Base-by-base conservation (phyloP, 2,113 vertebrate species). In the Myiagra hebetior region DNA sequence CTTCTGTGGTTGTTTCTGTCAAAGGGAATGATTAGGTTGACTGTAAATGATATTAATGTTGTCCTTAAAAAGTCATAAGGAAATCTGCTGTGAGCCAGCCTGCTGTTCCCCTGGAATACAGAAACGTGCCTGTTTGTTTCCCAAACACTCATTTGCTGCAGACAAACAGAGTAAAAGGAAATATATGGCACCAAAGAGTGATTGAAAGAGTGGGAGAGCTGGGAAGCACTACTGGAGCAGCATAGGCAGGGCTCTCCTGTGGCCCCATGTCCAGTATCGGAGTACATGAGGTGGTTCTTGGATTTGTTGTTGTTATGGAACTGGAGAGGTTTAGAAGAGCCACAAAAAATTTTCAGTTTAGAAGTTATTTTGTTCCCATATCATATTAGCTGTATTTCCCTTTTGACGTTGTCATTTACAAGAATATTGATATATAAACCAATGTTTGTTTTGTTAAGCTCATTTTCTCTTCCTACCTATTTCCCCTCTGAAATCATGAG, bases 401-500 rank as follows among this genome's bases (percentile, higher is more conserved):
- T 85, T 80, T 59, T 84, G 90, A 84, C 59, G 6, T 39, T 85
- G 72, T 82, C 76, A 79, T 90, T 96, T 96, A 90, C 82, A 67
- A 56, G 47, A 91, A 78, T 96, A 91, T 91, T 96, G 95, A 93
- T 75, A 77, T 59, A 74, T 19, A 96, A 94, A 80, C 79, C 67
- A 1, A 64, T 81, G 85, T 74, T 96, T 93, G 82, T 63, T 96
- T 84, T 87, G 82, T 52, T 85, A 42, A 86, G 87, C 85, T 97
- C 93, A 86, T 95, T 95, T 95, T 93, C 78, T 83, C 47, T 91
- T 80, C 55, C 72, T 83, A 55, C 70, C 85, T 86, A 67, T 91
- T 88, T 91, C 82, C 87, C 92, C 28, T 86, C 87, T 96, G 93
- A 96, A 93, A 95, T 94, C 75, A 80, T 2, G 52, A 86, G 87